phyloP scores from a whole-genome alignment of 2,888 invertebrate species.

The Mallateleia sp. region DNA sequence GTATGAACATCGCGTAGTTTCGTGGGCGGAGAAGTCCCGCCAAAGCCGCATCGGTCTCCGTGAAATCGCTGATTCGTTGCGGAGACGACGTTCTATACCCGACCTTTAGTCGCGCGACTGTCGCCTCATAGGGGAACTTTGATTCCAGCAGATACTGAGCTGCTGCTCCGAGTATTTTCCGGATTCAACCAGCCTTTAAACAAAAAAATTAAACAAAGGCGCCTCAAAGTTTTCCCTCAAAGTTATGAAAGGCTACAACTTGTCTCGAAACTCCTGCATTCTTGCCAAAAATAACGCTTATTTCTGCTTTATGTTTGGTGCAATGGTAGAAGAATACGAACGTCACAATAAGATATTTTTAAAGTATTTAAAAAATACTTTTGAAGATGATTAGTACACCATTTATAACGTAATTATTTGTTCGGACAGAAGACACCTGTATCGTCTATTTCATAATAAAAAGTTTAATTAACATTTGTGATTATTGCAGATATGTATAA shows the following conservation, averaged over 20 bases:
- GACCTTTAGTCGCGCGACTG: conserved; percentile 85
- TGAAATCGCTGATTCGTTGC: conserved; percentile 89
- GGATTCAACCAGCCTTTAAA: conserved; percentile 56
- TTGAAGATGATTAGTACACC: too few species aligned
- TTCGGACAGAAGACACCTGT: too few species aligned
- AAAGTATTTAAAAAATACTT: background rate
- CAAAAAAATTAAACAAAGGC: conserved; percentile 52
- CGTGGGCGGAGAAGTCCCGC: conserved; percentile 89
- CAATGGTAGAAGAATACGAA: background rate
- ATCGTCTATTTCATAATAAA: too few species aligned
- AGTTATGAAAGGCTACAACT: conserved; percentile 48
- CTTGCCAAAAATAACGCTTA: conserved; percentile 44
- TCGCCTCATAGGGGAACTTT: conserved; percentile 75
- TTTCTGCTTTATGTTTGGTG: background rate
- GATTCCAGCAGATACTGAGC: conserved; percentile 84
- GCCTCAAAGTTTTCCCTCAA: conserved; percentile 13
- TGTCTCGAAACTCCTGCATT: conserved; percentile 22
- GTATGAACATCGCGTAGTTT: conserved; percentile 82
- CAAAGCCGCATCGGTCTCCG: conserved; percentile 89
- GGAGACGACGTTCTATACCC: conserved; percentile 87
- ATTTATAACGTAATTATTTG: too few species aligned
- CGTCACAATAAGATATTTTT: background rate
- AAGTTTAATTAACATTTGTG: too few species aligned
- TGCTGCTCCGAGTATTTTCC: conserved; percentile 70
- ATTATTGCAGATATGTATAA: too few species aligned